Base-by-base conservation (phyloP, 2,113 vertebrate species). In the Mastomys natalensis region DNA sequence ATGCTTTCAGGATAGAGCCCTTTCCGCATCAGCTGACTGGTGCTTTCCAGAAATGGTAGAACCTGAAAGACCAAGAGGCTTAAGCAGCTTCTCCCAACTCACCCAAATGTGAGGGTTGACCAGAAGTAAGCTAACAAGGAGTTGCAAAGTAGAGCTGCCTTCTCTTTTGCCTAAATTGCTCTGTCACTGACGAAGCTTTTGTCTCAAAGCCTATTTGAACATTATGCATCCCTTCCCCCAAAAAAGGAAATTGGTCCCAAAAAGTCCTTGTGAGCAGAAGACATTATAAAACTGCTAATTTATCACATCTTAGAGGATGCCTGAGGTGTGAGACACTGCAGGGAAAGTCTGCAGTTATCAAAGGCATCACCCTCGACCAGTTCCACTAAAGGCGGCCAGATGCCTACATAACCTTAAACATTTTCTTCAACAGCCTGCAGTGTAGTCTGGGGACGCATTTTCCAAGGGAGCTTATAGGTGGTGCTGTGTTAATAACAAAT, bases 401-500 rank as follows among this genome's bases (percentile, higher is more conserved):
- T 68, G 45, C 26, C 76, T 90, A 1, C 5, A n/a, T 66, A 45
- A 5, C 24, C 55, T 7, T 72, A 11, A 17, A 3, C 24, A 51
- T 45, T 34, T 68, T 12, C n/a, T 87, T 64, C 16, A 43, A 8
- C 64, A 85, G 53, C 77, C 89, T 58, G 53, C 45, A 43, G 21
- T 78, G 22, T 81, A 66, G 37, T 0, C 40, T 53, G 51, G 45
- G 34, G 51, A 89, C 34, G 90, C 73, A 29, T 62, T 53, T 19
- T 55, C 43, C 60, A 66, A 96, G 43, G 94, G n/a, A 94, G 55
- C 7, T n/a, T 78, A 48, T 34, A 51, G 77, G 55, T 22, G 85
- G 94, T 58, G 43, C 13, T 3, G 0, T 48, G 37, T 68, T 89
- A 84, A 89, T 95, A 97, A 96, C 97, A 87, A 66, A 97, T 96